Base-by-base conservation (phyloP, 2,797 vertebrate genomes). In the Ctenopoma multispine region DNA sequence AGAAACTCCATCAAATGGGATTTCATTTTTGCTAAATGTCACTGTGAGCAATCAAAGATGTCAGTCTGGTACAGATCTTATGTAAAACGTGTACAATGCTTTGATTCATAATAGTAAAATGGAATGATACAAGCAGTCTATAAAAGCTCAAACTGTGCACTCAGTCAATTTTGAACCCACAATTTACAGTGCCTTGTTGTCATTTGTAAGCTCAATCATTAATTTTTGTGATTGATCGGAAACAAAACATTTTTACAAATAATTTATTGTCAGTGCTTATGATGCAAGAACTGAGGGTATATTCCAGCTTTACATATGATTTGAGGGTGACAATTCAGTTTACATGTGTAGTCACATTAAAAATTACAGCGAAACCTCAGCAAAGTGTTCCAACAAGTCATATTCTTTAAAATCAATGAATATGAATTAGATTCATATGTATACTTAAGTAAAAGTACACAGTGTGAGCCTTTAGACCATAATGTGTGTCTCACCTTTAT, bases 111-210 rank as follows among this genome's bases (percentile, higher is more conserved):
- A 13, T 57, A n/a, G 64, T 23, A 7, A 41, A 34, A 47, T 61
- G 27, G 24, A 66, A 49, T 20, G 40, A 71, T 21, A 12, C 56
- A 72, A 72, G 31, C 43, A 53, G 44, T 2, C 1, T n/a, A n/a
- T 57, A 40, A 53, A 77, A 81, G 63, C 48, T 81, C 63, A 9
- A 48, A 77, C 66, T 69, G 79, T 69, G 75, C 6, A 76, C 62
- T 0, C 0, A 68, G 20, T 69, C 40, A 57, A 38, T 38, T 12
- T 2, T 38, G 12, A 38, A 38, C 12, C 36, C 36, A 38, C 36
- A 2, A 38, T 38, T 38, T 4, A 12, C 3, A 12, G 36, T 11
- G 36, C 36, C 36, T 38, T 38, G 2, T 38, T 38, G 36, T 38
- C 36, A 38, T 12, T 4, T 38, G 36, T 38, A 10, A 10, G 36